Percentiles rank a stretch among this genome's conserved stretches.
Evolutionary conservation across 2,797 vertebrate genomes (phyloP).

Genomic region (Euthynnus affinis): DNA sequence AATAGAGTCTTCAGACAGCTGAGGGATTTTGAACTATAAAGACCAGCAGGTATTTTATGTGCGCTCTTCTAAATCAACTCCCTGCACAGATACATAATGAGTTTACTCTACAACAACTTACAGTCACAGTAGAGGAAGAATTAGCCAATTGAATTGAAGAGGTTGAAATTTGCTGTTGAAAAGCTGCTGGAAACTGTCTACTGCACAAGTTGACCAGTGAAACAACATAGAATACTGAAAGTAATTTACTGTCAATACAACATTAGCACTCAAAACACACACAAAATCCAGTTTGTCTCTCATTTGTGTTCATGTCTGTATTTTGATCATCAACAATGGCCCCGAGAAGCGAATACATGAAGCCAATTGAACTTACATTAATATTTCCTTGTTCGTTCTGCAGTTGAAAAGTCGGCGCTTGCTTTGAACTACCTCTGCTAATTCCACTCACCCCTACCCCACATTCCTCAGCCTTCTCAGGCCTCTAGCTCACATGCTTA

Average conservation of each 20-base stretch:
- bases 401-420: constrained; percentile 50
- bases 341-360: neutral
- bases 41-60: constrained; percentile 60
- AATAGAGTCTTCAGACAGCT: constrained; percentile 62
- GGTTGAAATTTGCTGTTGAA: constrained; percentile 32
- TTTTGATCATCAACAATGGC: constrained; percentile 2
- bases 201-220: constrained; percentile 58
- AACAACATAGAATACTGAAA: neutral
- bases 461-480: constrained; percentile 86
- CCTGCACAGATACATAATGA: constrained; percentile 28
- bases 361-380: constrained; percentile 8
- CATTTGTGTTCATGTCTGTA: no score
- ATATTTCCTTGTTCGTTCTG: constrained; percentile 34
- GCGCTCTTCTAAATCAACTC: constrained; percentile 43
- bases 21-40: constrained; percentile 65
- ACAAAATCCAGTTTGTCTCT: constrained; percentile 55
- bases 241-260: no score
- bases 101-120: constrained; percentile 39
- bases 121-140: constrained; percentile 4
- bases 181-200: constrained; percentile 19
- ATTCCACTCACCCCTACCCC: constrained; percentile 77
- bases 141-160: constrained; percentile 9
- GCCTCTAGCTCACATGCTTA: constrained; percentile 84
- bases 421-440: constrained; percentile 82
- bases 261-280: neutral